A percentile compares a stretch with the other conserved stretches of the same genome.
Evolutionary conservation across 2,888 invertebrate genomes (phyloP).

Genomic region (Nomada fucata): DNA sequence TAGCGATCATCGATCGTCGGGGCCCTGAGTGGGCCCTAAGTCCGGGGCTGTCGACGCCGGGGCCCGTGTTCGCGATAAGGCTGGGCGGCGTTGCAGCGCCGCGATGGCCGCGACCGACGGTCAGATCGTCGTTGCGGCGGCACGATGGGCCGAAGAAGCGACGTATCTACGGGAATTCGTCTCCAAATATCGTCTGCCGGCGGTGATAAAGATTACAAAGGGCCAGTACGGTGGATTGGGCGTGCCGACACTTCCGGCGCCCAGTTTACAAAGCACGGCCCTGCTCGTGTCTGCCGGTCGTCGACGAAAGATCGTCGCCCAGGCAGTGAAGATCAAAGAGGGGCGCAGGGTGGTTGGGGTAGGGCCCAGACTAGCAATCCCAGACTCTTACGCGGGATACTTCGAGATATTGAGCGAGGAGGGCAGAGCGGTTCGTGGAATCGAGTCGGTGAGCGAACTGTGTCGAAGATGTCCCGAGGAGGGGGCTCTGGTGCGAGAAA

Average conservation of each 20-base stretch:
- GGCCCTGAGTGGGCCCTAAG: slow-evolving; percentile 56
- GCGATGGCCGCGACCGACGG: slow-evolving; percentile 95
- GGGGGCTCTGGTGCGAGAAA: slow-evolving; percentile 92
- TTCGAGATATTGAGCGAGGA: slow-evolving; percentile 98
- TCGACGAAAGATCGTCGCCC: slow-evolving; percentile 93
- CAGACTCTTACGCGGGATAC: slow-evolving; percentile 95
- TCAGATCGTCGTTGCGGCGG: slow-evolving; percentile 94
- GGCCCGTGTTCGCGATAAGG: slow-evolving; percentile 59
- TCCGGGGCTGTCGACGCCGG: slow-evolving; percentile 55
- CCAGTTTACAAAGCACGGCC: slow-evolving; percentile 94
- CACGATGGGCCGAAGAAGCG: slow-evolving; percentile 90
- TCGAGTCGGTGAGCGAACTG: slow-evolving; percentile 94
- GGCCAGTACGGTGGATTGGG: slow-evolving; percentile 97
- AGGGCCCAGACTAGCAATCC: slow-evolving; percentile 94
- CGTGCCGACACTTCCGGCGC: slow-evolving; percentile 94
- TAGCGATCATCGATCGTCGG: slow-evolving; percentile 52
- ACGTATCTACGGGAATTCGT: slow-evolving; percentile 91
- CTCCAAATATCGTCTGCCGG: slow-evolving; percentile 91
- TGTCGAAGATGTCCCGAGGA: slow-evolving; percentile 90
- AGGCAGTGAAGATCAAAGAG: slow-evolving; percentile 95
- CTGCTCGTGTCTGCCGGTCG: slow-evolving; percentile 94
- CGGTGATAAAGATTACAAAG: slow-evolving; percentile 95
- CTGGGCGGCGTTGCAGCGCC: slow-evolving; percentile 59
- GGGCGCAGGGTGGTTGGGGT: slow-evolving; percentile 92
- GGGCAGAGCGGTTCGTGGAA: slow-evolving; percentile 94